These are phyloP conservation scores for Bos indicus DNA, from an alignment of 2,113 vertebrate genomes.

Conservation along the genomic window DNA sequence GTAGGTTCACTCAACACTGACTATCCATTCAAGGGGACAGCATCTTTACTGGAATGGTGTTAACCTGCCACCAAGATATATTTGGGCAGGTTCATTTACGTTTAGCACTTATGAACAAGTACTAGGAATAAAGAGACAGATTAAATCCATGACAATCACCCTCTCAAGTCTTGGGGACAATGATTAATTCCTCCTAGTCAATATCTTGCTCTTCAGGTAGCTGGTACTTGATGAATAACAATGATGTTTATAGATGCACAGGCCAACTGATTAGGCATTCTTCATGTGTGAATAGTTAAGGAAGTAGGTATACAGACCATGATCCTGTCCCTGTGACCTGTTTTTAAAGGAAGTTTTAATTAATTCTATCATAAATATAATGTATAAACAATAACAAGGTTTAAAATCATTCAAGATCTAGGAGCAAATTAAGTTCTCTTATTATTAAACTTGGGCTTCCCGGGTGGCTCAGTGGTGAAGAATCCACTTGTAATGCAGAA, in stretches of 20 bases:
- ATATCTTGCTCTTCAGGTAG: neutral
- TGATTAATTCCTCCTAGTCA: neutral
- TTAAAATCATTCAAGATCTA: conserved; percentile 4
- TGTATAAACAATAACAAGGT: neutral
- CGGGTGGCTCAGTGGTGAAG: neutral
- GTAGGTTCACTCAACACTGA: neutral
- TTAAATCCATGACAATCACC: neutral
- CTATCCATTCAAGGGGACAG: neutral
- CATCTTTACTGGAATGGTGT: neutral
- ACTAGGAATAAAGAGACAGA: neutral
- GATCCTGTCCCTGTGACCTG: neutral
- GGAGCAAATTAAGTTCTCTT: neutral
- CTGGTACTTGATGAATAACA: neutral
- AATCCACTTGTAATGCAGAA: neutral
- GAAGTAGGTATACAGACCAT: neutral
- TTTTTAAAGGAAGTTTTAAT: neutral
- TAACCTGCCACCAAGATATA: neutral
- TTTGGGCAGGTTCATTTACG: neutral
- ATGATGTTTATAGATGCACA: neutral
- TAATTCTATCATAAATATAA: conserved; percentile 5
- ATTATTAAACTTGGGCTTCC: neutral
- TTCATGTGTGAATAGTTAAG: neutral
- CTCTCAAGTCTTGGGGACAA: neutral
- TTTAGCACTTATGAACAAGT: conserved; percentile 2
- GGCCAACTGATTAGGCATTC: neutral